phyloP scores from a whole-genome alignment of 2,113 vertebrate genomes.

The Spheniscus mendiculus region DNA sequence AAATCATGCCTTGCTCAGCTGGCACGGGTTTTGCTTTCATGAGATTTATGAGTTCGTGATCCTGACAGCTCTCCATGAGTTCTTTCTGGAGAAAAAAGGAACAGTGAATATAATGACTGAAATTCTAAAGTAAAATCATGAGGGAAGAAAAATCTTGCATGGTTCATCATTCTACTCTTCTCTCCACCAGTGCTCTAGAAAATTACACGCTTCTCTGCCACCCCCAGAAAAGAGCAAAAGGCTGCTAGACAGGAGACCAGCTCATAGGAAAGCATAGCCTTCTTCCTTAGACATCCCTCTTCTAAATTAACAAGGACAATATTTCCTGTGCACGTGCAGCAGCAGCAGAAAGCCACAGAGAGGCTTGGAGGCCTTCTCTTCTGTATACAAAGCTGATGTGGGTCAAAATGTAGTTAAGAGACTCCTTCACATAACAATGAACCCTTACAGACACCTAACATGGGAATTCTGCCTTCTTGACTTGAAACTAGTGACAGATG shows the following conservation, averaged over 20 bases:
- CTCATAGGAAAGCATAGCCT: neutral
- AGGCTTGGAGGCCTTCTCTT: neutral
- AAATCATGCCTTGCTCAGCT: neutral
- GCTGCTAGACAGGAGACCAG: neutral
- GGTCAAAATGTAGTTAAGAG: neutral
- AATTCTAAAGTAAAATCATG: neutral
- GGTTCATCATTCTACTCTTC: neutral
- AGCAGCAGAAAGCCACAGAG: neutral
- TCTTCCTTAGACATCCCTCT: neutral
- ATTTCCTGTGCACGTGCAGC: neutral
- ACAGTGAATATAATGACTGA: neutral
- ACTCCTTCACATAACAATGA: neutral
- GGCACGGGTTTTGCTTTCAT: neutral
- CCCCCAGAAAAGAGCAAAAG: neutral
- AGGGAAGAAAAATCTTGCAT: neutral
- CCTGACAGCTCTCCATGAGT: constrained; percentile 20
- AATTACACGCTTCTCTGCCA: neutral
- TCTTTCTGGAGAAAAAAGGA: constrained; percentile 10
- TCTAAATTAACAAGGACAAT: neutral
- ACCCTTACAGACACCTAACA: neutral
- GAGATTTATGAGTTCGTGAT: constrained; percentile 4
- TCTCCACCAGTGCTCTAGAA: neutral
- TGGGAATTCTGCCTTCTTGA: neutral
- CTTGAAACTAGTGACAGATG: neutral
- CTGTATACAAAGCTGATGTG: neutral